Conservation (phyloP, 2,888 invertebrate genomes). For the Hylaea fasciaria region DNA sequence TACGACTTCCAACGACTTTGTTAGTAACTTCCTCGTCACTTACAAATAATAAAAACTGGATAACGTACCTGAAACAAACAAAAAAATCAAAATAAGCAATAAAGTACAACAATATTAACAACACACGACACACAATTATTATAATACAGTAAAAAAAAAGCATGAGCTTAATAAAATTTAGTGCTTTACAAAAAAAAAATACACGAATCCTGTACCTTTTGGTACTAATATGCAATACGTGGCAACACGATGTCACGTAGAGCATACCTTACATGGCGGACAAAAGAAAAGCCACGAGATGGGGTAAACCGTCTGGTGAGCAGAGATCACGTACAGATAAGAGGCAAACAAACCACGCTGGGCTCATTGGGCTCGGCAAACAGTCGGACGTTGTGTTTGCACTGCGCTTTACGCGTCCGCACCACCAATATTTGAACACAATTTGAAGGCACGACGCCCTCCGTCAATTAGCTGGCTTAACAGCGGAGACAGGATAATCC, state of each 20-base stretch:
- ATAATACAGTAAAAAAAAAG: neutral
- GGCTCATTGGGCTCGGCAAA: conserved; percentile 73
- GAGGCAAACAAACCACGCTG: conserved; percentile 58
- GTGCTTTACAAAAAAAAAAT: neutral
- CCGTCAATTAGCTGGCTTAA: conserved; percentile 64
- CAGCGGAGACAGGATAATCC: conserved; percentile 50
- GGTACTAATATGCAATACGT: conserved; percentile 45
- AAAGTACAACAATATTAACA: neutral
- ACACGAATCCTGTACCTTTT: conserved; percentile 35
- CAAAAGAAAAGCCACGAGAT: conserved; percentile 55
- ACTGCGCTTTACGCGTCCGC: conserved; percentile 66
- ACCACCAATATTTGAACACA: conserved; percentile 76
- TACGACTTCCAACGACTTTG: too few species aligned
- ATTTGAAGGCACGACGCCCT: conserved; percentile 79
- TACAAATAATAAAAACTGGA: conserved; percentile 11
- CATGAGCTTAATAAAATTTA: too few species aligned
- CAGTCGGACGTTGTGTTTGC: conserved; percentile 68
- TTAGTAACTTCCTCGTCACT: neutral
- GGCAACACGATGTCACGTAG: conserved; percentile 57
- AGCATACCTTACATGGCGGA: conserved; percentile 55
- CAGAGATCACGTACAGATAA: conserved; percentile 69
- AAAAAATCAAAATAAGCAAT: conserved; percentile 30
- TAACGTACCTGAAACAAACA: conserved; percentile 62
- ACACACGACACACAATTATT: conserved; percentile 2
- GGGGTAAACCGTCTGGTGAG: conserved; percentile 50